Evolutionary conservation across 2,888 invertebrate genomes (phyloP), one percentile per base, ranked within the genome.

Genomic region (Chrysodeixis includens): DNA sequence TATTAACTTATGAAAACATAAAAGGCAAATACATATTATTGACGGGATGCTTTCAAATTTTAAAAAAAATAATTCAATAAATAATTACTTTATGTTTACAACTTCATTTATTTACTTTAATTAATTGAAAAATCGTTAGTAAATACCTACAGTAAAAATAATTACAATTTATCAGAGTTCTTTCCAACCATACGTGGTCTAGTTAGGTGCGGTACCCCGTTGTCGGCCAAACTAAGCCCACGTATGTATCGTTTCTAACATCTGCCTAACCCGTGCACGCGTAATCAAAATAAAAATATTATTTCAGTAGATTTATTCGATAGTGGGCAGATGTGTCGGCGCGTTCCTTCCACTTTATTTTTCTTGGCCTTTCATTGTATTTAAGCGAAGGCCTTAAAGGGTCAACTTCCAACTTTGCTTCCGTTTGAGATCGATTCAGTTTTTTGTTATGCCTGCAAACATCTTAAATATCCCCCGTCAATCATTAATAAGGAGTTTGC

Each of bases 221-320:
- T 66, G 71, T 22, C 71, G 14, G 49, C 10, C 57, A 55, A 72
- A 71, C 78, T 62, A 35, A 18, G 16, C 8, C 57, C 51, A 78
- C 65, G 86, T 92, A 71, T 86, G 86, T 88, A 79, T 73, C 74
- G 62, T 40, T 74, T 85, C 88, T 87, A 92, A 91, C 94, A 95
- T 93, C 94, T 95, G 94, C 92, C 90, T 90, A 92, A 93, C 91
- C 90, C 92, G 90, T 86, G 91, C 90, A 88, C 79, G 86, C 92
- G 90, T 92, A 94, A 93, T 94, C 93, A 94, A 93, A 94, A 95
- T 94, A 93, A 95, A 94, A 95, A 94, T 94, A 94, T 93, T 92
- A 94, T 94, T 94, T 93, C 90, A 90, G 92, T 93, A 93, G 94
- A 95, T 95, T 94, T 94, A 93, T 94, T 92, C 86, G 94, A 95